Percentiles rank a stretch among this genome's conserved stretches.
Conservation (phyloP, 2,797 vertebrate species). For the Enteromius mattozi region DNA sequence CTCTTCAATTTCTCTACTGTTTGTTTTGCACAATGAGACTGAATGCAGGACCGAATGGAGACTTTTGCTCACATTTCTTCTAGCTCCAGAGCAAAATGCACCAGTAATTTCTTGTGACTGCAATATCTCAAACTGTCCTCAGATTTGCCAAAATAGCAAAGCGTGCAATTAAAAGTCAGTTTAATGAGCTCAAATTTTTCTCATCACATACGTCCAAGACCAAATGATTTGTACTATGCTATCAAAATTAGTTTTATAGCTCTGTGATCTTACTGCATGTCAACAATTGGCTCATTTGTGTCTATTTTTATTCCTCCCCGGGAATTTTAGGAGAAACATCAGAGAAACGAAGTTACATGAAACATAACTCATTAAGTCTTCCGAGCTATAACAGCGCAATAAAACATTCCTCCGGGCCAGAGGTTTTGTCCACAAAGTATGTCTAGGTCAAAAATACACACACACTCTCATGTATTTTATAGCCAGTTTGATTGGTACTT, state of each 20-base stretch:
- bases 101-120: not conserved
- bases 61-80: not conserved
- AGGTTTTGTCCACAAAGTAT: not conserved
- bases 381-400: not conserved
- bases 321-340: not conserved
- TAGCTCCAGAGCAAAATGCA: not conserved
- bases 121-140: not conserved
- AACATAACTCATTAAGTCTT: slow-evolving; percentile 8
- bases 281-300: slow-evolving; percentile 7
- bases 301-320: not conserved
- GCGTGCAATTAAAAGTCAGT: not conserved
- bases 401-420: not conserved
- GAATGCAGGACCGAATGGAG: not conserved
- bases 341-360: slow-evolving; percentile 4
- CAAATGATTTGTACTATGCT: not conserved
- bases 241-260: not conserved
- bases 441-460: not conserved
- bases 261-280: not conserved
- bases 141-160: not conserved
- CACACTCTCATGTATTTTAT: slow-evolving; percentile 25
- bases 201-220: not conserved
- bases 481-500: slow-evolving; percentile 30
- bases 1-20: not conserved
- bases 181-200: not conserved
- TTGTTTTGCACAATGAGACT: not conserved